Evolutionary conservation across 2,113 vertebrate genomes (phyloP).

Genomic region (Anser cygnoides): DNA sequence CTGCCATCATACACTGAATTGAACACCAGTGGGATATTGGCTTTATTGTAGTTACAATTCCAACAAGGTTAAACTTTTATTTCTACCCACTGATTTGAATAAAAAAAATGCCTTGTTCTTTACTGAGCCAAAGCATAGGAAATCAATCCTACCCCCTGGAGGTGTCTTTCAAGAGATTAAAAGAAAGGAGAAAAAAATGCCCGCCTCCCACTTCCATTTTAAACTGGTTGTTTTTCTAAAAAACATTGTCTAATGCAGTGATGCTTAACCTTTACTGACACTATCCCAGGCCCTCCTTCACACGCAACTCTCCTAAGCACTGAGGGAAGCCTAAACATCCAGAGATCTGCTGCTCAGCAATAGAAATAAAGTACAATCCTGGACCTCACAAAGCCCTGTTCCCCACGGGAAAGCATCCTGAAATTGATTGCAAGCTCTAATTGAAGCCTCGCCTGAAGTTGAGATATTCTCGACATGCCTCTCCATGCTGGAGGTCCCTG

Average conservation of each 20-base stretch:
- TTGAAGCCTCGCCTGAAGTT: background rate
- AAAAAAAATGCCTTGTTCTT: slow-evolving; percentile 40
- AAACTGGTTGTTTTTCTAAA: background rate
- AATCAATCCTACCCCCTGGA: background rate
- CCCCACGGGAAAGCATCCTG: background rate
- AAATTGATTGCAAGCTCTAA: background rate
- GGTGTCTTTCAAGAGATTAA: background rate
- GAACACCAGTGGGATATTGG: slow-evolving; percentile 32
- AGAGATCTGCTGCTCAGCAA: background rate
- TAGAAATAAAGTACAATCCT: background rate
- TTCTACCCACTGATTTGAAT: slow-evolving; percentile 67
- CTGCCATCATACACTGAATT: slow-evolving; percentile 53
- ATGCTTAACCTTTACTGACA: background rate
- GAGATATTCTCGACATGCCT: background rate
- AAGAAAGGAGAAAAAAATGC: background rate
- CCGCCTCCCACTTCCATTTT: background rate
- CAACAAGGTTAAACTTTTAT: slow-evolving; percentile 56
- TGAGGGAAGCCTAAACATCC: background rate
- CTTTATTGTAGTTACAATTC: slow-evolving; percentile 17
- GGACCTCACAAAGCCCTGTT: rapidly evolving
- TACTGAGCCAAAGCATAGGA: background rate
- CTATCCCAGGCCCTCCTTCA: background rate
- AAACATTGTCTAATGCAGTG: rapidly evolving
- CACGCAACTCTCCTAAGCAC: background rate
- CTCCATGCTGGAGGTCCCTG: background rate